These are phyloP conservation scores for Entomyzon cyanotis DNA, from an alignment of 2,113 vertebrate species.

Conservation along the genomic window DNA sequence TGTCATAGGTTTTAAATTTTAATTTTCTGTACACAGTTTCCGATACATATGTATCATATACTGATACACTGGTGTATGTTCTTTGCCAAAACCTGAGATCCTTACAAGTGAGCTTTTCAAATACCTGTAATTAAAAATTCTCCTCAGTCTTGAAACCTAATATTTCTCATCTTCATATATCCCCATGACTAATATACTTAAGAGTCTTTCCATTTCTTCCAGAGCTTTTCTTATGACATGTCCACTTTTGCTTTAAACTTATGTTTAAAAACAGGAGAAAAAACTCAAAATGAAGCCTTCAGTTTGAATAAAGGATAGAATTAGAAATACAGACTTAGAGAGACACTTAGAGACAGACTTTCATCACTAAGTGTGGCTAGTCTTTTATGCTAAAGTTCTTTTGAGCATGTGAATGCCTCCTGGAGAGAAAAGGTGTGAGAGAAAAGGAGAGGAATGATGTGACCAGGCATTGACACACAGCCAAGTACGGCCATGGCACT, in stretches of 20 bases:
- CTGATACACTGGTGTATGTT: neutral
- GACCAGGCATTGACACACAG: too few species aligned
- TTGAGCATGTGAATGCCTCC: neutral
- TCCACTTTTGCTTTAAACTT: neutral
- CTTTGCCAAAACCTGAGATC: neutral
- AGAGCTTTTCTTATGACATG: neutral
- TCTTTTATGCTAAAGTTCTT: neutral
- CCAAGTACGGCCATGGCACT: rapidly evolving
- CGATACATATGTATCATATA: neutral
- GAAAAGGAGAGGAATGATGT: neutral
- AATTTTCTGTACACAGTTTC: neutral
- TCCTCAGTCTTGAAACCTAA: neutral
- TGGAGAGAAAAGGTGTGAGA: neutral
- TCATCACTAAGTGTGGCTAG: rapidly evolving
- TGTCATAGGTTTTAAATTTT: neutral
- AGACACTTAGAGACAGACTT: neutral
- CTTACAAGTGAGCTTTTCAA: neutral
- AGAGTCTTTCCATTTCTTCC: neutral
- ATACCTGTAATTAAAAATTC: neutral
- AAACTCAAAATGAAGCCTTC: neutral
- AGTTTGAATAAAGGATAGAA: neutral
- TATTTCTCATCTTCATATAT: neutral
- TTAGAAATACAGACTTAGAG: neutral
- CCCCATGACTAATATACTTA: neutral
- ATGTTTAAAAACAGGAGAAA: neutral